Base-by-base conservation (phyloP, 2,113 vertebrate species). In the Circaetus gallicus region DNA sequence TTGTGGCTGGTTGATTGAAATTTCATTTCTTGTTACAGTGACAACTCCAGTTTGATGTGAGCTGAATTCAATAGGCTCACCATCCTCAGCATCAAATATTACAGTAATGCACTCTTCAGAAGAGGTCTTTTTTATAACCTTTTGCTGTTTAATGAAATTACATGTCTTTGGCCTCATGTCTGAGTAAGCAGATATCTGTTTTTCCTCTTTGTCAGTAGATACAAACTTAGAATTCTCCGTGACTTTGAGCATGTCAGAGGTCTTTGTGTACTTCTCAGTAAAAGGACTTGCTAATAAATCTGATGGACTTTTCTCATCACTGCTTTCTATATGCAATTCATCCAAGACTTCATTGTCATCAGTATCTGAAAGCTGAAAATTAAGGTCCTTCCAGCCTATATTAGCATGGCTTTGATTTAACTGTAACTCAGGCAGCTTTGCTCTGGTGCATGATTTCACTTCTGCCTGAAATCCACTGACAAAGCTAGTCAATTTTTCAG, bases 71-170 rank as follows among this genome's bases (percentile, higher is more conserved):
- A 99, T 98, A 21, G 98, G 98, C 62, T 99, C 98, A 18, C 98
- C 98, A 45, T 99, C 98, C 87, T 98, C 97, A 6, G 98, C 98
- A 89, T 99, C 98, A 66, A 99, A 99, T 96, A 99, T 97, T 36
- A 98, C 96, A 0, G 97, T 97, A 36, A 99, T 90, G 62, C 98
- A 98, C 96, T 99, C 99, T 91, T 99, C 98, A 26, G 99, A 99
- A 95, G 98, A 98, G 62, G 98, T 98, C 91, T 98, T 98, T 93
- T 98, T 98, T 36, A 98, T 82, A 73, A 91, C 97, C 72, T 98
- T 98, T 66, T 98, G 98, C 76, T 98, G 98, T 92, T 98, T 98
- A 62, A 99, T 95, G 56, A 99, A 97, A 92, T 98, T 98, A 50
- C 98, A 98, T 17, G 98, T 98, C 94, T 98, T 97, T 40, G 98